phyloP scores from a whole-genome alignment of 2,888 invertebrate genomes.

The Tachina lurida region DNA sequence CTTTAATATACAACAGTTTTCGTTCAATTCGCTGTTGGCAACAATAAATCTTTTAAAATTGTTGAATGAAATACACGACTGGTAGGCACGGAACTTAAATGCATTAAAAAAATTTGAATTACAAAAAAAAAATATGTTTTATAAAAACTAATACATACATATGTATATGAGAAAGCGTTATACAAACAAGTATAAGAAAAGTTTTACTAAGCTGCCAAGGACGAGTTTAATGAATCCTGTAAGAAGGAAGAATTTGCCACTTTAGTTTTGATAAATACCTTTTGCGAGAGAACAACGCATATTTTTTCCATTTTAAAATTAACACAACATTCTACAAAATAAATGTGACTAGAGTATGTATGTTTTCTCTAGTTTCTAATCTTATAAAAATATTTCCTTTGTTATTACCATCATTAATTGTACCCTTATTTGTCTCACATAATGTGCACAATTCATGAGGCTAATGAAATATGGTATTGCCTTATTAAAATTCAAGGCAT shows the following conservation, averaged over 20 bases:
- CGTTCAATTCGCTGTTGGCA: slow-evolving; percentile 48
- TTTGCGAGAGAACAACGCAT: too few species aligned
- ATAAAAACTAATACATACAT: not conserved
- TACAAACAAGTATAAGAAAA: not conserved
- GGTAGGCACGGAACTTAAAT: slow-evolving; percentile 49
- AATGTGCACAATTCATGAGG: not conserved
- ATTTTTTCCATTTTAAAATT: too few species aligned
- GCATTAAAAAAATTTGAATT: slow-evolving; percentile 34
- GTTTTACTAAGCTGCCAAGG: not conserved
- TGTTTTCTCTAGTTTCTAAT: too few species aligned
- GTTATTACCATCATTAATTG: not conserved
- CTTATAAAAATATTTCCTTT: too few species aligned
- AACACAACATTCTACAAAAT: too few species aligned
- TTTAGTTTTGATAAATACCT: too few species aligned
- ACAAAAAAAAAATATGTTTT: not conserved
- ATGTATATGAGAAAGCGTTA: not conserved
- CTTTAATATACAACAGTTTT: slow-evolving; percentile 44
- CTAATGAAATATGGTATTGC: not conserved
- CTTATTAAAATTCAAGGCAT: not conserved
- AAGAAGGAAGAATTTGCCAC: not conserved
- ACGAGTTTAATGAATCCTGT: not conserved
- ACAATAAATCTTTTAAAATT: slow-evolving; percentile 56
- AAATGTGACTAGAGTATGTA: too few species aligned
- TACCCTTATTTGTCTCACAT: not conserved
- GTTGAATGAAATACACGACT: slow-evolving; percentile 43